Base-by-base conservation (phyloP, 1,140 invertebrate genomes). In the Spodoptera frugiperda region DNA sequence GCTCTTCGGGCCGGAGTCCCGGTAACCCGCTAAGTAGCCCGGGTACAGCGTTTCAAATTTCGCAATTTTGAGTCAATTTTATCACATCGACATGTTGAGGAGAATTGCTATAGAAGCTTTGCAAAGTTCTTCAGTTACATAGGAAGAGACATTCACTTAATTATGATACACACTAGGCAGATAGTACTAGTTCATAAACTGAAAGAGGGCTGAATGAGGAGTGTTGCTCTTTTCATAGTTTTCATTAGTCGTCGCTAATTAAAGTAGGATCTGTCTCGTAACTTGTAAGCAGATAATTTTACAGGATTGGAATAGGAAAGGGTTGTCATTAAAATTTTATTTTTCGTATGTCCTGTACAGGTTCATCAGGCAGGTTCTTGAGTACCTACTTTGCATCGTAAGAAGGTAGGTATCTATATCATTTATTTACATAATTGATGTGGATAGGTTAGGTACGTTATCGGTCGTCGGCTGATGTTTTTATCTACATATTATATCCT, bases 211-310 rank as follows among this genome's bases (percentile, higher is more conserved):
- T 53, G 48, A 68, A 68, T 68, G 65, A 15, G 44, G 48, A 53
- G 48, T 53, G 39, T 39, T 39, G 33, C 61, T 63, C 21, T 68
- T 21, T 68, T 68, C 19, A 48, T 68, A 39, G 48, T 68, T 67
- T 68, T 68, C 65, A 68, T 68, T 49, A 48, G 44, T 53, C 48
- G 8, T 53, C 48, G 49, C 65, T 68, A 68, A 68, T 68, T 68
- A 68, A 53, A 33, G 65, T 53, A 53, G 17, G 48, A 51, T 51
- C 44, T 65, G 61, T 65, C 17, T 67, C 39, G 63, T 14, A 51
- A 10, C 48, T 68, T n/a, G 6, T 63, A 63, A 51, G 61, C 49
- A 33, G 76, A 30, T 54, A 57, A 63, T 51, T 76, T 71, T 49
- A 33, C 54, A 21, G 46, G 30, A 33, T 14, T 21, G 54, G 1